Evolutionary conservation across 2,888 invertebrate species (phyloP).

Genomic region (Anarsia innoxiella): DNA sequence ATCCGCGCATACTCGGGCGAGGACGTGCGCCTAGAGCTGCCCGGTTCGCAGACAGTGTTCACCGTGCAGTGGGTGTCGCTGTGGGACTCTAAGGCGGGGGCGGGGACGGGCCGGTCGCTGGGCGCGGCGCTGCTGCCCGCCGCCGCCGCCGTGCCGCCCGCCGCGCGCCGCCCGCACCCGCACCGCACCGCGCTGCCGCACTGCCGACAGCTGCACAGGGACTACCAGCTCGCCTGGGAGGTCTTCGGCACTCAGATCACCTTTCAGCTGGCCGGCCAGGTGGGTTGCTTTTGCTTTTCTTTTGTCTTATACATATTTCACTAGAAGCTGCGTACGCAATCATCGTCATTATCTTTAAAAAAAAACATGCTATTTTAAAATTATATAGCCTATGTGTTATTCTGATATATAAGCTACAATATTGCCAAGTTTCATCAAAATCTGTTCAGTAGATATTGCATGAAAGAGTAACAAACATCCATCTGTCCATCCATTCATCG

Average conservation of each 20-base stretch:
- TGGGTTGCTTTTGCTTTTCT: no score
- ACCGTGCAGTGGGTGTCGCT: slow-evolving; percentile 90
- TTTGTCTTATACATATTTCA: no score
- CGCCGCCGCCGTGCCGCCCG: slow-evolving; percentile 88
- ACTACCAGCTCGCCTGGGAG: slow-evolving; percentile 89
- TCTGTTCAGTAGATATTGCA: no score
- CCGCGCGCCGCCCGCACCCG: slow-evolving; percentile 51
- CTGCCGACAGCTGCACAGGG: slow-evolving; percentile 89
- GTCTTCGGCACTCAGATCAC: slow-evolving; percentile 92
- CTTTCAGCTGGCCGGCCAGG: slow-evolving; percentile 86
- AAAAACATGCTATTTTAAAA: no score
- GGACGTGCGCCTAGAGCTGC: slow-evolving; percentile 83
- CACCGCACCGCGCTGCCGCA: slow-evolving; percentile 76
- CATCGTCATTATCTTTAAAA: no score
- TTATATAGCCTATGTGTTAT: no score
- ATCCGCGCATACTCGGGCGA: slow-evolving; percentile 82
- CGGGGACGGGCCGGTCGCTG: slow-evolving; percentile 22
- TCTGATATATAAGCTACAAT: no score
- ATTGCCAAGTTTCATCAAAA: no score
- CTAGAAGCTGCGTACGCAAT: no score
- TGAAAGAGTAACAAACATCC: no score
- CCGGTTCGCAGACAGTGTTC: slow-evolving; percentile 88
- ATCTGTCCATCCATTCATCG: no score
- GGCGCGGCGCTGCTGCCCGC: slow-evolving; percentile 81
- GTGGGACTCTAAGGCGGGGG: slow-evolving; percentile 73